These are phyloP conservation scores for Nemopilema nomurai DNA, from an alignment of 30 jellyfish, hydroid and myxozoan species.

Conservation along the genomic window DNA sequence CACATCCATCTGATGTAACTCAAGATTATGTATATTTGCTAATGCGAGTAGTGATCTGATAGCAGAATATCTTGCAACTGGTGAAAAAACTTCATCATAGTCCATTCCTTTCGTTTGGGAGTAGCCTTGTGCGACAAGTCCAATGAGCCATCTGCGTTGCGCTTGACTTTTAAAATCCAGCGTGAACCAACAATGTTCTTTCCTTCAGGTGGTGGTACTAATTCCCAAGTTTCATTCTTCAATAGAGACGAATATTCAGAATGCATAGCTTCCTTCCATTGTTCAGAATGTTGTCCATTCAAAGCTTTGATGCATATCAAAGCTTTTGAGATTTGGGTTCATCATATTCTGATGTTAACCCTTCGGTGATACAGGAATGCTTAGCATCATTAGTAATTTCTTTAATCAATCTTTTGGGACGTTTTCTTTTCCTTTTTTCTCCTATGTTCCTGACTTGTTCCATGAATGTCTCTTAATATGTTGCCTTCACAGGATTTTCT, in stretches of 20 bases:
- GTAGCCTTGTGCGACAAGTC: constrained; percentile 19
- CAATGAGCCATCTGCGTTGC: no score
- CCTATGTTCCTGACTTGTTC: constrained; percentile 46
- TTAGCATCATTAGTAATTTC: constrained; percentile 6
- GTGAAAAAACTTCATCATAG: constrained; percentile 26
- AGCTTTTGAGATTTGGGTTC: constrained; percentile 29
- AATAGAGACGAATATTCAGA: constrained; percentile 26
- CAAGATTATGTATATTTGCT: constrained; percentile 54
- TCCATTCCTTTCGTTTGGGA: not conserved
- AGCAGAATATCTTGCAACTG: constrained; percentile 62
- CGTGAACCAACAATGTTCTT: constrained; percentile 31
- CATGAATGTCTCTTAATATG: constrained; percentile 44
- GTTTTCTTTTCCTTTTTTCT: constrained; percentile 37
- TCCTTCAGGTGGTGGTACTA: constrained; percentile 46
- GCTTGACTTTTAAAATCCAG: constrained; percentile 18
- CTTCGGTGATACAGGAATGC: constrained; percentile 21
- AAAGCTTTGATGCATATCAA: constrained; percentile 27
- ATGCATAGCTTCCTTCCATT: constrained; percentile 37
- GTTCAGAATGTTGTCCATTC: constrained; percentile 30
- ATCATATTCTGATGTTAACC: constrained; percentile 27
- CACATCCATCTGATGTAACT: constrained; percentile 79
- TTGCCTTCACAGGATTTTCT: not conserved
- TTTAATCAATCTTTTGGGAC: constrained; percentile 43
- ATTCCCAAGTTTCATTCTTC: constrained; percentile 46
- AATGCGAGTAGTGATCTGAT: constrained; percentile 59